A percentile compares a stretch with the other conserved stretches of the same genome.
Conservation (phyloP, 2,888 invertebrate species). For the Cyrtodaria siliqua region DNA sequence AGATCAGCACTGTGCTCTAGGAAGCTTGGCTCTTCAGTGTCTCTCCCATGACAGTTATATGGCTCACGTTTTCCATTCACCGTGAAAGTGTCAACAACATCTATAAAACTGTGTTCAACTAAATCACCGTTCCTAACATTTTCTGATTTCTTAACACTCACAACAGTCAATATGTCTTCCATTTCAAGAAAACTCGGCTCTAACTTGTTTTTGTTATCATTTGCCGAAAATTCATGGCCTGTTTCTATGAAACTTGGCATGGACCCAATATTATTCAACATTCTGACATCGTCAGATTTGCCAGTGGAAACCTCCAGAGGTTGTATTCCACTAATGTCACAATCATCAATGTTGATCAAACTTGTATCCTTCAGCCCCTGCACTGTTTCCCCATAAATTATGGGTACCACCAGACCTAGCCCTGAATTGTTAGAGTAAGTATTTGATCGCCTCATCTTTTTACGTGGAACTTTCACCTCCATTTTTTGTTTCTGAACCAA, state of each 20-base stretch:
- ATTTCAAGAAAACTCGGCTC: constrained; percentile 46
- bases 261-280: not conserved
- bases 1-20: not conserved
- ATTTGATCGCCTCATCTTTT: constrained; percentile 61
- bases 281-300: not conserved
- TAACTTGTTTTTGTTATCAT: not conserved
- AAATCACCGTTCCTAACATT: not conserved
- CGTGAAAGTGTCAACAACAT: not conserved
- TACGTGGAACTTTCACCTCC: constrained; percentile 29
- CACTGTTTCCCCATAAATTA: constrained; percentile 51
- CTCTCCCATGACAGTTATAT: too few species aligned
- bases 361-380: constrained; percentile 47
- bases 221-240: too few species aligned
- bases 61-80: too few species aligned
- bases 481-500: not conserved
- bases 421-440: constrained; percentile 62
- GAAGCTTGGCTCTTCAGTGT: constrained; percentile 38
- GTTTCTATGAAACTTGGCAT: not conserved
- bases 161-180: not conserved
- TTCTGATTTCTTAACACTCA: not conserved
- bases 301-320: constrained; percentile 9
- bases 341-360: constrained; percentile 37
- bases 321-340: constrained; percentile 51
- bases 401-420: constrained; percentile 46
- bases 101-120: constrained; percentile 11